These are phyloP conservation scores for Chiroxiphia lanceolata DNA, from an alignment of 2,797 vertebrate genomes.

Conservation along the genomic window DNA sequence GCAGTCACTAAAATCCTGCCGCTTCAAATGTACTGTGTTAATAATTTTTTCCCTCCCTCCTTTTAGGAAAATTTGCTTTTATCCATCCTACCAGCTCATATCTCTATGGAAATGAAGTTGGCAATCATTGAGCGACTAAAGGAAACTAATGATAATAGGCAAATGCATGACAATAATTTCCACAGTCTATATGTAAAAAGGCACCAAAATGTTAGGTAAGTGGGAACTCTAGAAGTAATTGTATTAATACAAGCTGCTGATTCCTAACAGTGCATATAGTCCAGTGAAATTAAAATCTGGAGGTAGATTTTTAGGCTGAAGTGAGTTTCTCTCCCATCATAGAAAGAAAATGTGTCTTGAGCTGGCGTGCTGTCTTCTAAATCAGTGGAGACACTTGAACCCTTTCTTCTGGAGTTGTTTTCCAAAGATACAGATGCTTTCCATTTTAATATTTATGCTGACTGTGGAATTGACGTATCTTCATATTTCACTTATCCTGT, in stretches of 20 bases:
- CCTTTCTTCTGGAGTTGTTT: not conserved
- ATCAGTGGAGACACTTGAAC: not conserved
- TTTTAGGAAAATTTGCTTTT: conserved; percentile 93
- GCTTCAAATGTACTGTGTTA: not conserved
- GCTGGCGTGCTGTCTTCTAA: not conserved
- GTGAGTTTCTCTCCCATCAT: not conserved
- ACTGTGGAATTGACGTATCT: rapidly evolving
- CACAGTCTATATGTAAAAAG: conserved; percentile 97
- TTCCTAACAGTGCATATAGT: not conserved
- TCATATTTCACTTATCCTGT: not conserved
- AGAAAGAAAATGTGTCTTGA: not conserved
- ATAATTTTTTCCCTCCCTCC: not conserved
- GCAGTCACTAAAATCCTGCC: not conserved
- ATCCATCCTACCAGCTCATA: conserved; percentile 94
- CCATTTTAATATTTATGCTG: not conserved
- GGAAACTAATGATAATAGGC: conserved; percentile 88
- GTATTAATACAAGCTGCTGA: not conserved
- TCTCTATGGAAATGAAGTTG: conserved; percentile 99
- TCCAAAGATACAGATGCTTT: not conserved
- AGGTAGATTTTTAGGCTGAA: not conserved
- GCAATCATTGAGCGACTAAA: conserved; percentile 94
- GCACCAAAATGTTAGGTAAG: conserved; percentile 97
- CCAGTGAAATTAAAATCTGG: not conserved
- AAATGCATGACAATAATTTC: conserved; percentile 95
- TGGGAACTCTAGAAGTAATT: not conserved